Percentiles rank a stretch among this genome's conserved stretches.
Evolutionary conservation across 2,797 vertebrate species (phyloP).

Genomic region (Phoxinus dragarum): DNA sequence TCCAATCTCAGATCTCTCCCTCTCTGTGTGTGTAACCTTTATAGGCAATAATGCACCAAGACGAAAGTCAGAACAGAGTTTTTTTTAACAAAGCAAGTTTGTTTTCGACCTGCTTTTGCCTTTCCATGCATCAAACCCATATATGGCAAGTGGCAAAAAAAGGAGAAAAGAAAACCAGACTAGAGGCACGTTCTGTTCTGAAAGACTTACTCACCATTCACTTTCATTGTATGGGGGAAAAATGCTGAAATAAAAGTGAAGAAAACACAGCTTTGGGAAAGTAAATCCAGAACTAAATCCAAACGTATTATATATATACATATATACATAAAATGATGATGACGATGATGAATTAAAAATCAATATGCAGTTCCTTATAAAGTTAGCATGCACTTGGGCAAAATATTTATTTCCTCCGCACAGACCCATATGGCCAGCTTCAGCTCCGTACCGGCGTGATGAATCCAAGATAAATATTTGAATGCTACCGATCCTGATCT

Average conservation of each 20-base stretch:
- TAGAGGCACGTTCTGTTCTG: background rate
- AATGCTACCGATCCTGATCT: too few species aligned
- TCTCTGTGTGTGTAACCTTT: slow-evolving; percentile 4
- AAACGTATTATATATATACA: background rate
- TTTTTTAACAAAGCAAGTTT: background rate
- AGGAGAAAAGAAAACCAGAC: background rate
- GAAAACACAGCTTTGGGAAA: slow-evolving; percentile 1
- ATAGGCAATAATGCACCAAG: background rate
- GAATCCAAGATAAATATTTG: too few species aligned
- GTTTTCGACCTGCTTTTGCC: background rate
- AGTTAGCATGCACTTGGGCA: too few species aligned
- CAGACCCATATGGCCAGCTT: too few species aligned
- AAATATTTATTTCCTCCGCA: too few species aligned
- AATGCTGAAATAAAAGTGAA: background rate
- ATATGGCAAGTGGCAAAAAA: background rate
- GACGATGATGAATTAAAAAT: too few species aligned
- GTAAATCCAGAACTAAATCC: background rate
- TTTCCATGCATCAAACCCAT: background rate
- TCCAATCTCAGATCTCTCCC: slow-evolving; percentile 46
- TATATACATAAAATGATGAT: background rate
- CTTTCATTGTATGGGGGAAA: background rate
- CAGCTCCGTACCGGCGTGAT: too few species aligned
- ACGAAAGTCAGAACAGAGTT: slow-evolving; percentile 2
- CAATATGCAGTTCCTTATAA: too few species aligned
- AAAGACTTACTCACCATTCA: background rate